A percentile compares a stretch with the other conserved stretches of the same genome.
phyloP scores from a whole-genome alignment of 1,140 invertebrate species.

The Chionoecetes opilio region DNA sequence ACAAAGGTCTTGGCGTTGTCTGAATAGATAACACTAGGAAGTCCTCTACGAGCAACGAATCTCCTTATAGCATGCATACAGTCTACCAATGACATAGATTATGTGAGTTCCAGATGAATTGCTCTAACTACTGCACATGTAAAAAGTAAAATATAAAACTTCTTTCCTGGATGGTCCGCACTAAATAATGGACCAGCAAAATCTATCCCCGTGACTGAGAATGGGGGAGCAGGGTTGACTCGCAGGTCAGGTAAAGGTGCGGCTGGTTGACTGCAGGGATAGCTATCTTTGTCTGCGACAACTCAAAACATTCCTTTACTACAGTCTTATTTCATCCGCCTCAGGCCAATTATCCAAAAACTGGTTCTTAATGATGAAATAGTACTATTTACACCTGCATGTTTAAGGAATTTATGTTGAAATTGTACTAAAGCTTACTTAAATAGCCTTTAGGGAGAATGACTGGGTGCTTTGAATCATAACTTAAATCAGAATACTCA shows the following conservation, averaged over 20 bases:
- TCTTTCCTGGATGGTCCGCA: constrained; percentile 48
- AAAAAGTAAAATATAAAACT: constrained; percentile 58
- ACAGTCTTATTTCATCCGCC: constrained; percentile 58
- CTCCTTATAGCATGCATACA: constrained; percentile 35
- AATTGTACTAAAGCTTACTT: constrained; percentile 24
- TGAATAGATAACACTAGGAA: constrained; percentile 61
- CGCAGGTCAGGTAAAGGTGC: constrained; percentile 46
- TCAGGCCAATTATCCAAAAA: constrained; percentile 55
- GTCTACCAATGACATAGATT: neutral
- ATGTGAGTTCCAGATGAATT: constrained; percentile 47
- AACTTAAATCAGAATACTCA: constrained; percentile 22
- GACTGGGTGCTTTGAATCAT: constrained; percentile 63
- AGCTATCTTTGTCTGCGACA: constrained; percentile 42
- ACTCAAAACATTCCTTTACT: constrained; percentile 34
- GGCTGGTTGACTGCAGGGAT: constrained; percentile 23
- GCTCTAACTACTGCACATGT: constrained; percentile 39
- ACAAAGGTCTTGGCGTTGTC: constrained; percentile 61
- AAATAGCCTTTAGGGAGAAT: constrained; percentile 50
- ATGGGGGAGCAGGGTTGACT: constrained; percentile 46
- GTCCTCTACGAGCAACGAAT: constrained; percentile 42
- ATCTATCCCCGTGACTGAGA: constrained; percentile 53
- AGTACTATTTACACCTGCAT: constrained; percentile 57
- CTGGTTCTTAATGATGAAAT: constrained; percentile 37
- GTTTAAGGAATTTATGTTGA: constrained; percentile 58
- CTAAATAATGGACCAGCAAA: constrained; percentile 58